Percentiles rank a stretch among this genome's conserved stretches.
phyloP scores from a whole-genome alignment of 1,140 invertebrate genomes.

The Augochlora pura region DNA sequence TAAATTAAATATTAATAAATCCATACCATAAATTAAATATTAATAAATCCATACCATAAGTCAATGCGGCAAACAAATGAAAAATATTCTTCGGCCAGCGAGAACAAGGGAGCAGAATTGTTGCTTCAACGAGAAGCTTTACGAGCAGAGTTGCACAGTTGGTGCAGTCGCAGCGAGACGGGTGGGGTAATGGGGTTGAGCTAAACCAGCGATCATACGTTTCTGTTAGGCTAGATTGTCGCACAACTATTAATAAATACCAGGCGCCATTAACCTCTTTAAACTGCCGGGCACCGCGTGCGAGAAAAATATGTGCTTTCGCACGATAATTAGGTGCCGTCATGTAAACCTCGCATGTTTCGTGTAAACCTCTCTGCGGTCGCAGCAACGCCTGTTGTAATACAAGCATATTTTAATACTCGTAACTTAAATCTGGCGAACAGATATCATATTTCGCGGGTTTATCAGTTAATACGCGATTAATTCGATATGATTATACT shows the following conservation, averaged over 20 bases:
- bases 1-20: no score
- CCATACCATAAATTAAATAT: no score
- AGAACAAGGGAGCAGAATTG: neutral
- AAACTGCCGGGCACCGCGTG: neutral
- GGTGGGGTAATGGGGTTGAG: neutral
- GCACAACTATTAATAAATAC: slow-evolving; percentile 40
- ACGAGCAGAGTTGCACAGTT: no score
- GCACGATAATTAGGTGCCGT: slow-evolving; percentile 8
- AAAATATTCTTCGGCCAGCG: neutral
- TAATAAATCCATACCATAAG: neutral
- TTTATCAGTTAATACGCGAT: no score
- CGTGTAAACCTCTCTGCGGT: neutral
- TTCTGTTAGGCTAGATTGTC: slow-evolving; percentile 14
- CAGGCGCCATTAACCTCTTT: slow-evolving; percentile 32
- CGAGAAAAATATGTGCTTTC: slow-evolving; percentile 7
- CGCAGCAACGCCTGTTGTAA: no score
- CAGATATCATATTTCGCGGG: no score
- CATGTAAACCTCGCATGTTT: neutral
- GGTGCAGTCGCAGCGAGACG: neutral
- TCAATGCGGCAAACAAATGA: neutral
- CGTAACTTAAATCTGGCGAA: no score
- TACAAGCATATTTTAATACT: no score
- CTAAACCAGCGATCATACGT: slow-evolving; percentile 10
- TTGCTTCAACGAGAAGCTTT: neutral
- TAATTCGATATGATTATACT: no score